Conservation (phyloP, 2,113 vertebrate species). For the Colaptes auratus region DNA sequence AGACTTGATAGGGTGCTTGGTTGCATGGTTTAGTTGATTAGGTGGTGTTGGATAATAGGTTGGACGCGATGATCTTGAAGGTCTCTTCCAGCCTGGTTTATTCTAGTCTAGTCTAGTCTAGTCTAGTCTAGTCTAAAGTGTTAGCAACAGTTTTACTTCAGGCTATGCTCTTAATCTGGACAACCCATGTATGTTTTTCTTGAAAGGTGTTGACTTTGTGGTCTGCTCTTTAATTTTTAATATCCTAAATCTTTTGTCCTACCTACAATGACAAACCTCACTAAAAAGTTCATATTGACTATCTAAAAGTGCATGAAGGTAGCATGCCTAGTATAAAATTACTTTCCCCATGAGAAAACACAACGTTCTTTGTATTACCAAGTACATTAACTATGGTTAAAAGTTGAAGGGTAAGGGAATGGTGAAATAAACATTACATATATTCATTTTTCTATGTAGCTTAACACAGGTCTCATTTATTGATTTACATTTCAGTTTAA, state of each 20-base stretch:
- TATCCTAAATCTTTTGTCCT: not conserved
- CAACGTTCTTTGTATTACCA: not conserved
- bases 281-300: constrained; percentile 19
- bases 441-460: not conserved
- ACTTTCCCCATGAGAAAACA: not conserved
- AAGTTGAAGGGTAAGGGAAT: not conserved
- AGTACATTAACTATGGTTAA: not conserved
- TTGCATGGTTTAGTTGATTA: too few species aligned
- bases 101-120: too few species aligned
- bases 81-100: too few species aligned
- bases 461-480: not conserved
- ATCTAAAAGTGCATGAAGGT: not conserved
- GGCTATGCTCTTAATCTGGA: not conserved
- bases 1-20: too few species aligned
- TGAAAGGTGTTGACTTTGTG: not conserved
- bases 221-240: not conserved
- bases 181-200: not conserved
- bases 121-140: too few species aligned
- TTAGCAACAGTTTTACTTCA: not conserved
- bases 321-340: not conserved
- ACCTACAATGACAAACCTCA: not conserved
- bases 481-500: not conserved
- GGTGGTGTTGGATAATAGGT: too few species aligned
- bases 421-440: not conserved
- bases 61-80: too few species aligned